A percentile compares a stretch with the other conserved stretches of the same genome.
These are phyloP conservation scores for Mustela nigripes DNA, from an alignment of 2,113 vertebrate species.

Conservation along the genomic window DNA sequence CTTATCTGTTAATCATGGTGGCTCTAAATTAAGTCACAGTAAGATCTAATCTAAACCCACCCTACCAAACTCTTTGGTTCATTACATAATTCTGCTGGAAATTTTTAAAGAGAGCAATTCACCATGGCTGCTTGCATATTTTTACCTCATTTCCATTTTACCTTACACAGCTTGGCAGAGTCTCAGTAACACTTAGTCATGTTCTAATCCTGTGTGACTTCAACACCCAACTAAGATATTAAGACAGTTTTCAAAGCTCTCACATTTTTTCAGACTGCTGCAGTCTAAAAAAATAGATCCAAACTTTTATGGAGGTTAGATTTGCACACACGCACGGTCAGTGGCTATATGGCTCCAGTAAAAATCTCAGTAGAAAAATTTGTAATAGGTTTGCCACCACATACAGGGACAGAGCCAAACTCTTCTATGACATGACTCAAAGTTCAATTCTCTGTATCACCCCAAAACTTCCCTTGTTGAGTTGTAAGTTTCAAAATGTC, in stretches of 20 bases:
- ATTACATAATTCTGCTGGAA: conserved; percentile 42
- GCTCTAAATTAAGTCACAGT: background rate
- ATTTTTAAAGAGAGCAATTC: conserved; percentile 8
- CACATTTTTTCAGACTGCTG: conserved; percentile 44
- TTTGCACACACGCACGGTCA: background rate
- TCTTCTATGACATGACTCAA: background rate
- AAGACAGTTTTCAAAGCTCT: conserved; percentile 39
- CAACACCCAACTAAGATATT: conserved; percentile 52
- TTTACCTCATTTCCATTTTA: conserved; percentile 56
- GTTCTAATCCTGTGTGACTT: conserved; percentile 51
- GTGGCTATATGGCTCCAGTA: background rate
- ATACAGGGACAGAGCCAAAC: background rate
- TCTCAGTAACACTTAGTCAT: conserved; percentile 59
- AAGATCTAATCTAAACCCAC: background rate
- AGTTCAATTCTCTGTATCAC: background rate
- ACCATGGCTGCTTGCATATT: conserved; percentile 14
- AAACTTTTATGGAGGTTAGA: background rate
- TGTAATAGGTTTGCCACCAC: background rate
- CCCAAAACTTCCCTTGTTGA: background rate
- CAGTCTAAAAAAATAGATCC: conserved; percentile 17
- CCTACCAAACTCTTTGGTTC: background rate
- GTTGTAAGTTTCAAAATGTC: conserved; percentile 30
- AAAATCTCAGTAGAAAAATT: background rate
- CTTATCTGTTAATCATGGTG: background rate
- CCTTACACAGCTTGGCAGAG: conserved; percentile 53